These are phyloP conservation scores for Megalops atlanticus DNA, from an alignment of 2,113 vertebrate species.

Conservation along the genomic window DNA sequence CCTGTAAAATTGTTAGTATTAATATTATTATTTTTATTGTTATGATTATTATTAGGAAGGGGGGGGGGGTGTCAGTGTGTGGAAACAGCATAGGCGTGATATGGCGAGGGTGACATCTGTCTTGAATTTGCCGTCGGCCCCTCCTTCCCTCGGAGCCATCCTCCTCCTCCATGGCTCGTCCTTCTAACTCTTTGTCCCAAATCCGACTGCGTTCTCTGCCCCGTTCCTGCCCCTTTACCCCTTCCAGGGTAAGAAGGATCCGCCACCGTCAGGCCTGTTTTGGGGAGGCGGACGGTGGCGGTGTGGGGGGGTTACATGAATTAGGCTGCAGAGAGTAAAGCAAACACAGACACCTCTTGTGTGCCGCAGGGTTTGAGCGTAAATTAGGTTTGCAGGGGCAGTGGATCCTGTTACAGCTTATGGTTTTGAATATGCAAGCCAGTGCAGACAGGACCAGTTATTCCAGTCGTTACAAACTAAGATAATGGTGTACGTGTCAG, in stretches of 20 bases:
- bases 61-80: no score
- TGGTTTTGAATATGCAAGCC: conserved; percentile 83
- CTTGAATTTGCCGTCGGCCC: no score
- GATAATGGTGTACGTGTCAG: conserved; percentile 55
- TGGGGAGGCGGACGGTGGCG: no score
- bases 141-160: no score
- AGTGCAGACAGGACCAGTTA: conserved; percentile 83
- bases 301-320: neutral
- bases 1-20: neutral
- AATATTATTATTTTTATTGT: neutral
- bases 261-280: no score
- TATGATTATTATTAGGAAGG: neutral
- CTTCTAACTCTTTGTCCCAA: neutral
- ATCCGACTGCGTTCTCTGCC: no score
- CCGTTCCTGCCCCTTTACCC: no score
- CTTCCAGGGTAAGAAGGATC: no score
- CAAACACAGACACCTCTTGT: neutral
- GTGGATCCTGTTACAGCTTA: conserved; percentile 81
- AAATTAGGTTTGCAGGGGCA: conserved; percentile 78
- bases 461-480: conserved; percentile 79
- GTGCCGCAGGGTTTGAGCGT: conserved; percentile 57
- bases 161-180: no score
- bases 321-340: neutral
- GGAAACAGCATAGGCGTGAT: no score
- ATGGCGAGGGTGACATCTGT: no score